A percentile compares a stretch with the other conserved stretches of the same genome.
Conservation (phyloP, 2,797 vertebrate genomes). For the Cryptoblepharus egeriae region DNA sequence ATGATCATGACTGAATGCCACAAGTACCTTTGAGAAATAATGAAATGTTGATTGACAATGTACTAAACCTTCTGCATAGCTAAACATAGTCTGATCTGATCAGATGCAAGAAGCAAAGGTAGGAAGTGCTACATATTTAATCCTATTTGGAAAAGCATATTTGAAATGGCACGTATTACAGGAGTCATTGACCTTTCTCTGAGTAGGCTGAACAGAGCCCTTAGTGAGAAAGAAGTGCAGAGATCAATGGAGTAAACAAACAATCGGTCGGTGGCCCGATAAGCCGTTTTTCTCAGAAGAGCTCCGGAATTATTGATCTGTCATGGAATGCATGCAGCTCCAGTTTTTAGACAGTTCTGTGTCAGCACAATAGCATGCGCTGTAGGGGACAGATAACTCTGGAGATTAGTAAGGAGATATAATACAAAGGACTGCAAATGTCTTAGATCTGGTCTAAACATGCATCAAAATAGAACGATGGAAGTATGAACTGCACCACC, state of each 20-base stretch:
- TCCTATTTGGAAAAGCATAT: background rate
- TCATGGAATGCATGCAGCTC: constrained; percentile 44
- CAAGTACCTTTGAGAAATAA: background rate
- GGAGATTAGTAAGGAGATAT: constrained; percentile 35
- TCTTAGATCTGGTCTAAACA: background rate
- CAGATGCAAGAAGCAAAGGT: constrained; percentile 24
- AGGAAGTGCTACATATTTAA: fast-evolving
- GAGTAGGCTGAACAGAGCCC: background rate
- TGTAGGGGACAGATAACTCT: constrained; percentile 45
- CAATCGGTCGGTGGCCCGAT: constrained; percentile 42
- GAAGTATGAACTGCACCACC: no score
- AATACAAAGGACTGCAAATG: background rate
- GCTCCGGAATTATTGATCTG: constrained; percentile 49
- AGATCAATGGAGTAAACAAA: constrained; percentile 47
- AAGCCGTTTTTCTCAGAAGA: constrained; percentile 43
- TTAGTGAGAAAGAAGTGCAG: constrained; percentile 32
- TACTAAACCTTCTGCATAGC: background rate
- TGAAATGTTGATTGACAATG: background rate
- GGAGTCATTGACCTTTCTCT: background rate
- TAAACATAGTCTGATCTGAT: constrained; percentile 32
- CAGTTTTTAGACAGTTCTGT: constrained; percentile 35
- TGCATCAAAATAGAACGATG: background rate
- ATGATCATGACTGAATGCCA: background rate
- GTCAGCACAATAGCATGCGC: constrained; percentile 13
- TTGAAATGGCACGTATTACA: background rate